These are phyloP conservation scores for Phortica variegata DNA, from an alignment of 1,140 invertebrate genomes.

Conservation along the genomic window DNA sequence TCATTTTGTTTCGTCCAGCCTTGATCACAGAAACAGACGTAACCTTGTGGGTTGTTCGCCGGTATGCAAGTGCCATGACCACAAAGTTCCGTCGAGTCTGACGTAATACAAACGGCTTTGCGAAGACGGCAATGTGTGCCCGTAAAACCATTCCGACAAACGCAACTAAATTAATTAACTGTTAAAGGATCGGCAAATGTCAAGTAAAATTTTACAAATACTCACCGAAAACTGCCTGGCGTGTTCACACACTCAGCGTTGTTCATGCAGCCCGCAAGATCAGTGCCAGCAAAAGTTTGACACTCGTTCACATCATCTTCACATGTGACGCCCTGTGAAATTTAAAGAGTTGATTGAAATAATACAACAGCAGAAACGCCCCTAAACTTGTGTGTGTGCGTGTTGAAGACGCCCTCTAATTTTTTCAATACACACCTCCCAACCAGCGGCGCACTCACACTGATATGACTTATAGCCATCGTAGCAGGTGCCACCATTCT, in stretches of 20 bases:
- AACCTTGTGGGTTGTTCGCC: conserved; percentile 61
- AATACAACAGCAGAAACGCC: conserved; percentile 21
- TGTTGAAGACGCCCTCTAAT: conserved; percentile 23
- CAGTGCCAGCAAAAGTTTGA: conserved; percentile 69
- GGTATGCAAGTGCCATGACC: conserved; percentile 82
- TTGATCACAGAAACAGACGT: conserved; percentile 77
- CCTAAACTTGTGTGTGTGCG: conserved; percentile 4
- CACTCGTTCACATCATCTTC: conserved; percentile 87
- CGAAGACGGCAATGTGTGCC: conserved; percentile 79
- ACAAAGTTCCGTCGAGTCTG: conserved; percentile 75
- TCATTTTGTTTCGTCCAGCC: conserved; percentile 77
- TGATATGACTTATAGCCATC: conserved; percentile 71
- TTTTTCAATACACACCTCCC: conserved; percentile 66
- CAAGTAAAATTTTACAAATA: background rate
- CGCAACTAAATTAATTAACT: conserved; percentile 63
- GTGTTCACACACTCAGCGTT: conserved; percentile 82
- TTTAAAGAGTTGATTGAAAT: background rate
- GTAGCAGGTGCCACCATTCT: conserved; percentile 80
- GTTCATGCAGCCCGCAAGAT: conserved; percentile 86
- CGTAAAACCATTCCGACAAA: conserved; percentile 72
- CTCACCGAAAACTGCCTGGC: conserved; percentile 74
- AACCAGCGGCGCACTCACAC: conserved; percentile 73
- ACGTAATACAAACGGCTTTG: conserved; percentile 69
- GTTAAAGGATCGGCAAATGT: background rate
- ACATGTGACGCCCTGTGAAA: conserved; percentile 69